Percentiles rank a stretch among this genome's conserved stretches.
These are phyloP conservation scores for Hypotaenidia philippensis DNA, from an alignment of 2,797 vertebrate genomes.

Conservation along the genomic window DNA sequence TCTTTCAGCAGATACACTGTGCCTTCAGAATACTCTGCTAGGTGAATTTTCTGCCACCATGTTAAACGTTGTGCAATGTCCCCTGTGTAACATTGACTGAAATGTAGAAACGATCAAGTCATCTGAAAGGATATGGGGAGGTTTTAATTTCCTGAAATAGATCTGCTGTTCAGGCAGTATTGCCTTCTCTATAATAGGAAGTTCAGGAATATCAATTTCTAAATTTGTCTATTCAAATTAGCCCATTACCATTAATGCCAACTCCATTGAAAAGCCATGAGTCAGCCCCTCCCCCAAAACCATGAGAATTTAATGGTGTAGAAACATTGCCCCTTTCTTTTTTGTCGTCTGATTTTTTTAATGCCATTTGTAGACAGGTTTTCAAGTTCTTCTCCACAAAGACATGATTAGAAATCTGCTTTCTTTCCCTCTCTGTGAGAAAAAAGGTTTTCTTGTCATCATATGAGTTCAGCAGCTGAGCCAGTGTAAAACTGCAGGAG, in stretches of 20 bases:
- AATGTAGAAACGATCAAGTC: conserved; percentile 66
- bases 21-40: conserved; percentile 25
- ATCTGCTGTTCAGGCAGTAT: conserved; percentile 71
- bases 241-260: conserved; percentile 59
- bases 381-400: conserved; percentile 33
- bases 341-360: conserved; percentile 49
- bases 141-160: conserved; percentile 74
- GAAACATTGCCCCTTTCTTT: conserved; percentile 56
- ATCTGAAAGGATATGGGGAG: conserved; percentile 69
- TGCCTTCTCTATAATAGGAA: conserved; percentile 68
- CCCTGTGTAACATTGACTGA: conserved; percentile 72
- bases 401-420: neutral
- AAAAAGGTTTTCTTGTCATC: conserved; percentile 27
- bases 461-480: conserved; percentile 12
- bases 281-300: neutral
- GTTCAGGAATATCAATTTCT: conserved; percentile 75
- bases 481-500: conserved; percentile 45
- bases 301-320: conserved; percentile 54
- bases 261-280: conserved; percentile 51
- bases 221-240: conserved; percentile 73
- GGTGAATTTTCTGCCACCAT: conserved; percentile 67
- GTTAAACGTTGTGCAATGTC: conserved; percentile 40
- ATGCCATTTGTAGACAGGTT: conserved; percentile 36
- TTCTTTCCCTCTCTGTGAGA: neutral
- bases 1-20: conserved; percentile 20